A percentile compares a stretch with the other conserved stretches of the same genome.
Conservation (phyloP, 2,888 invertebrate genomes). For the Aleiodes alternator region DNA sequence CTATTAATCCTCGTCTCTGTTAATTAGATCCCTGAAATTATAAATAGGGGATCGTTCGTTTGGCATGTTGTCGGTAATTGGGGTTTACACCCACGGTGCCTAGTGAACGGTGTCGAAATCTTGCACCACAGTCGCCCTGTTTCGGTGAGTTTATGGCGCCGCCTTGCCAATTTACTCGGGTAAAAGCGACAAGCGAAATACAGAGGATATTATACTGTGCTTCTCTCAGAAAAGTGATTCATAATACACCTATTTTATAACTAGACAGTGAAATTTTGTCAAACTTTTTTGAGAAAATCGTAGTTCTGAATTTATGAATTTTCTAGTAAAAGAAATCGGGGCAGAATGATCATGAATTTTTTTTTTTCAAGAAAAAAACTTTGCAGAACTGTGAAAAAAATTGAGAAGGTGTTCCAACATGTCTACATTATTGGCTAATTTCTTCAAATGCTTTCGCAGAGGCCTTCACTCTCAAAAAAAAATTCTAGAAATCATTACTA, state of each 20-base stretch:
- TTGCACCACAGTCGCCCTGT: constrained; percentile 63
- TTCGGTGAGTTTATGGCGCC: constrained; percentile 35
- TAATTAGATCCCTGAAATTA: constrained; percentile 33
- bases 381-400: no score
- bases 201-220: constrained; percentile 2
- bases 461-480: not conserved
- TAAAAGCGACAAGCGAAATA: constrained; percentile 14
- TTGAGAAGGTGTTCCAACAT: not conserved
- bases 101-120: constrained; percentile 68
- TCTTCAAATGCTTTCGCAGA: not conserved
- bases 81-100: constrained; percentile 13
- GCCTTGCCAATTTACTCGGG: constrained; percentile 36
- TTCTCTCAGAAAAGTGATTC: not conserved
- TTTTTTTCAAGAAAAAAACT: no score
- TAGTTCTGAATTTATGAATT: no score
- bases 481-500: no score
- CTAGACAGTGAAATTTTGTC: not conserved
- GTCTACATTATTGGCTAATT: not conserved
- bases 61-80: constrained; percentile 37
- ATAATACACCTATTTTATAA: not conserved
- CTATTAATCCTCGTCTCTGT: constrained; percentile 40
- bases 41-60: constrained; percentile 36
- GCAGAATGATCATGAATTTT: no score
- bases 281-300: no score
- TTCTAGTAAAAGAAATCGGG: no score